A percentile compares a stretch with the other conserved stretches of the same genome.
These are phyloP conservation scores for Megaptera novaeangliae DNA, from an alignment of 2,113 vertebrate genomes.

Conservation along the genomic window DNA sequence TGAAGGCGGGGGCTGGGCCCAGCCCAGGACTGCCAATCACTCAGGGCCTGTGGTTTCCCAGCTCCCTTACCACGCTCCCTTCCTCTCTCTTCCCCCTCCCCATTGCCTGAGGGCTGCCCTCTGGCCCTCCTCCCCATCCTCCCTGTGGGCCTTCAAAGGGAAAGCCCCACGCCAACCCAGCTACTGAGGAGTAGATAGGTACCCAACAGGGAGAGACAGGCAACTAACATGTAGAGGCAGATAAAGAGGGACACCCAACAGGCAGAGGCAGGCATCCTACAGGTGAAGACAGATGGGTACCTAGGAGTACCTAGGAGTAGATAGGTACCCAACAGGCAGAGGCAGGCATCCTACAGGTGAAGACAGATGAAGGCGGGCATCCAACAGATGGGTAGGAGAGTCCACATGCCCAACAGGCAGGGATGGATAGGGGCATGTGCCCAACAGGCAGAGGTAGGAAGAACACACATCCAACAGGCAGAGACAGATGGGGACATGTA, in stretches of 20 bases:
- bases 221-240: not conserved
- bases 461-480: not conserved
- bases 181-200: not conserved
- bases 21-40: constrained; percentile 62
- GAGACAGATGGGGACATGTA: not conserved
- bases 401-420: not conserved
- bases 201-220: not conserved
- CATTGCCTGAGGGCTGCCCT: constrained; percentile 34
- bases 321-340: not conserved
- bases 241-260: not conserved
- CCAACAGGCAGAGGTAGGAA: not conserved
- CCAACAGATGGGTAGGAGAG: not conserved
- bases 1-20: constrained; percentile 53
- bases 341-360: not conserved
- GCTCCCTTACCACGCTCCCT: constrained; percentile 46
- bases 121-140: not conserved
- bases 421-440: not conserved
- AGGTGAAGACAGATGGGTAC: not conserved
- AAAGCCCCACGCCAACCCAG: constrained; percentile 24
- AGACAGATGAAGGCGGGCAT: not conserved
- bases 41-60: constrained; percentile 67
- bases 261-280: not conserved
- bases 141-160: not conserved
- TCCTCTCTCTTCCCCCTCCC: constrained; percentile 17
- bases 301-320: too few species aligned